Evolutionary conservation across 2,888 invertebrate genomes (phyloP), one percentile per base, ranked within the genome.

Genomic region (Aricia artaxerxes): DNA sequence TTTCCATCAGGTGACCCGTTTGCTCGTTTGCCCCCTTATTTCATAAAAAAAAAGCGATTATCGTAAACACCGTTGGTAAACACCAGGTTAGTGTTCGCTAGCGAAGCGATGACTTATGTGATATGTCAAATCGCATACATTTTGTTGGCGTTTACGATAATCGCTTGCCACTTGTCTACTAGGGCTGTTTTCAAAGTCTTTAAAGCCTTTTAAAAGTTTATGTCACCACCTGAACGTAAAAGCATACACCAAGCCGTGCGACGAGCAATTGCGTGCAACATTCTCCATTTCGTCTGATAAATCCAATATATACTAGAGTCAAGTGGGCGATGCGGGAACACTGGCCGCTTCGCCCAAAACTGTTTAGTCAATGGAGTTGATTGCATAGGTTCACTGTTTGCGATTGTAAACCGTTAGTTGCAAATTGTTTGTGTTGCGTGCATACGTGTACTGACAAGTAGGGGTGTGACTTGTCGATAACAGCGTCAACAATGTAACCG

Each of bases 351-450:
- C 13, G 13, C 31, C 49, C 49, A 24, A 49, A 75, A 53, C 75
- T 13, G 75, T 75, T 75, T 75, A 75, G 75, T 75, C 75, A 75
- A 75, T 53, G 75, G 49, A 75, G 53, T 53, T 75, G 75, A 75
- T 53, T 53, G 75, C 73, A 78, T 73, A 60, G 57, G 60, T 73
- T 78, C 49, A 72, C 73, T 78, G 73, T 78, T 78, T 73, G 78
- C 78, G 73, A 78, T 73, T 60, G 73, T 73, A 78, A 24, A 31
- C 73, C 73, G 73, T 78, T 60, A 60, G 78, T 60, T 78, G 73
- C 78, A 78, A 78, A 73, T 73, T 60, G 78, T 73, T 78, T 78
- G 73, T 73, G 78, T 78, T 60, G 78, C 61, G 77, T 16, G 78
- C 61, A 78, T 31, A 4, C 57, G 73, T 73, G 53, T 53, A 75